Base-by-base conservation (phyloP, 1,140 invertebrate genomes). In the Parasteatoda tepidariorum region DNA sequence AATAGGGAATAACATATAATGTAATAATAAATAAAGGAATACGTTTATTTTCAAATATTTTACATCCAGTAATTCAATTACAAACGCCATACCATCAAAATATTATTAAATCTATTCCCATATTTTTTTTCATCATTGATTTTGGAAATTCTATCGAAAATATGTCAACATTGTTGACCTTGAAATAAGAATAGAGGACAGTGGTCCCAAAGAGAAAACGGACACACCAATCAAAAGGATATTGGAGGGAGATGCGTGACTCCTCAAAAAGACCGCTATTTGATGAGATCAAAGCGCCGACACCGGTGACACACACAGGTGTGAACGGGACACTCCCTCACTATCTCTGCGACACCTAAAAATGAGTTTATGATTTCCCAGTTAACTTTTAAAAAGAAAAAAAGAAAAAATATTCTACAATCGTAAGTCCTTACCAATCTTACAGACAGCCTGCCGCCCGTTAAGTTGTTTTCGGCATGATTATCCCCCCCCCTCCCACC, bases 281-380 rank as follows among this genome's bases (percentile, higher is more conserved):
- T 70, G 26, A 55, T 28, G 41, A 71, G 66, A 82, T 82, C 78
- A 82, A 82, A 82, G 41, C n/a, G 7, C 76, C 48, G 78, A 59
- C 55, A 33, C 66, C 78, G 67, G 61, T 70, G 33, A 79, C 78
- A 82, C 74, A 78, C 78, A 61, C 71, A 82, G 78, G 78, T 82
- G 78, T 70, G 78, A n/a, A 24, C 30, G 30, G 31, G 24, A 48
- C 78, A 82, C 78, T 82, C 78, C 78, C 34, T 61, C 54, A 22
- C 67, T 82, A 82, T 82, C 78, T 79, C 24, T 82, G 55, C 67
- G 22, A 82, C 66, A 70, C 26, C 22, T 31, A 70, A 33, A 82
- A 71, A 82, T 71, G 78, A 62, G 67, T 82, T 82, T 79, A 79
- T 76, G 74, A 76, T 79, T 11, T 38, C 62, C 34, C 68, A 70